phyloP scores from a whole-genome alignment of 2,797 vertebrate genomes.

The Heteromormyrus szaboi region DNA sequence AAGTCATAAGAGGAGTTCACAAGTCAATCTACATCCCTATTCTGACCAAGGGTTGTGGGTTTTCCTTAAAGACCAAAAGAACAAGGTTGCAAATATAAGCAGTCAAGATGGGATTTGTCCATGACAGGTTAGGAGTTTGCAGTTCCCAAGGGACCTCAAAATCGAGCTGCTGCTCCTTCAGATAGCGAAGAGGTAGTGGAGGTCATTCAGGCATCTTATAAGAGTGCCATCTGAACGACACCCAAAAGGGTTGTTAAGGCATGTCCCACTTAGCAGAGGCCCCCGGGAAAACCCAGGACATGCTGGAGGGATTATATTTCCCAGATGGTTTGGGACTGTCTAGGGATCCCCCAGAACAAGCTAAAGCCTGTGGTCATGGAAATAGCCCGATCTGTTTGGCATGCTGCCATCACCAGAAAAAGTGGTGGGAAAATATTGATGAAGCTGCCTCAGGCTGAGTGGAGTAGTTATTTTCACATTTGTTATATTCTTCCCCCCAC shows the following conservation, averaged over 20 bases:
- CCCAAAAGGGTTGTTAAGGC: background rate
- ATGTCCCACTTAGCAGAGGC: background rate
- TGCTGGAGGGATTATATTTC: background rate
- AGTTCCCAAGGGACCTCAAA: background rate
- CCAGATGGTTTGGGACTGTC: background rate
- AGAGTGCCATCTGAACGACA: background rate
- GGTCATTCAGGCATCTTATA: background rate
- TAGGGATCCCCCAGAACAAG: background rate
- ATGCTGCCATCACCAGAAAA: background rate
- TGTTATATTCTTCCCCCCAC: background rate
- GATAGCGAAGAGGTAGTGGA: background rate
- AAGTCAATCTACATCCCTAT: background rate
- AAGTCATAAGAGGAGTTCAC: background rate
- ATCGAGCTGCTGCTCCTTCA: background rate
- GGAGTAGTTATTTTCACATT: background rate
- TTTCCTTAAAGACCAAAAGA: background rate
- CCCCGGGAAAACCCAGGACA: background rate
- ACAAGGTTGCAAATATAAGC: background rate
- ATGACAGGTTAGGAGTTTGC: background rate
- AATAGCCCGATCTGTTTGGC: background rate
- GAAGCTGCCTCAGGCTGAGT: background rate
- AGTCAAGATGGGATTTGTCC: background rate
- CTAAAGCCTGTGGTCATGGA: background rate
- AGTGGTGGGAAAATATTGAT: background rate
- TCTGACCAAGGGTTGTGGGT: background rate